phyloP scores from a whole-genome alignment of 2,797 vertebrate species.

The Dryobates pubescens region DNA sequence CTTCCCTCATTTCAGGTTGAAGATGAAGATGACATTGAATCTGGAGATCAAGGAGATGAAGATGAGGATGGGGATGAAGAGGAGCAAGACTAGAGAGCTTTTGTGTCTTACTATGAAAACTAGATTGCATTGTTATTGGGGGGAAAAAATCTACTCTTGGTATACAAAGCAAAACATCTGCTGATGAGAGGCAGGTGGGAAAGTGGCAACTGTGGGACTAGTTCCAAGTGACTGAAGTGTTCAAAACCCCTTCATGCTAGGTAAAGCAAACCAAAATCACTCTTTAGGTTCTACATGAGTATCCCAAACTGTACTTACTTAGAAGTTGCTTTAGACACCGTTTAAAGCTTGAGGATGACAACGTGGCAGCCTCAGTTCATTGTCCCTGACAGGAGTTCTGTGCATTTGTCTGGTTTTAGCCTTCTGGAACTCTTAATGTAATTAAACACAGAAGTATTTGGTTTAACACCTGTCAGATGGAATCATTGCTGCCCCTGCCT shows the following conservation, averaged over 20 bases:
- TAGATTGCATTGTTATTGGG: neutral
- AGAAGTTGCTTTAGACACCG: constrained; percentile 42
- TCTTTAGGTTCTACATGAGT: constrained; percentile 62
- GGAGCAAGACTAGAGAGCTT: constrained; percentile 59
- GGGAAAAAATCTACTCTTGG: neutral
- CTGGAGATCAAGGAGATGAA: constrained; percentile 89
- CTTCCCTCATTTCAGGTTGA: constrained; percentile 81
- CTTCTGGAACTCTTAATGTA: constrained; percentile 43
- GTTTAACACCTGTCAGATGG: constrained; percentile 63
- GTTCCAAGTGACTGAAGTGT: constrained; percentile 65
- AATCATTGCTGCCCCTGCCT: constrained; percentile 56
- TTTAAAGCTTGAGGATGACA: constrained; percentile 60
- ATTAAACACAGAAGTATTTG: constrained; percentile 68
- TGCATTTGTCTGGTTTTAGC: constrained; percentile 60
- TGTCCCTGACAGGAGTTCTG: constrained; percentile 46
- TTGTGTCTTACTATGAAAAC: constrained; percentile 4
- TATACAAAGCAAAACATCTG: constrained; percentile 59
- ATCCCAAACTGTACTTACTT: constrained; percentile 56
- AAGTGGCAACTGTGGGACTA: constrained; percentile 43
- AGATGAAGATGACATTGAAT: constrained; percentile 94
- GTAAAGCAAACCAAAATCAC: constrained; percentile 41
- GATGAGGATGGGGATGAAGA: constrained; percentile 82
- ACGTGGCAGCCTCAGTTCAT: constrained; percentile 47
- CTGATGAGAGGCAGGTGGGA: constrained; percentile 46
- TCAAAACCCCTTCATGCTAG: constrained; percentile 47